phyloP scores from a whole-genome alignment of 2,888 invertebrate genomes.

The Galeruca laticollis region DNA sequence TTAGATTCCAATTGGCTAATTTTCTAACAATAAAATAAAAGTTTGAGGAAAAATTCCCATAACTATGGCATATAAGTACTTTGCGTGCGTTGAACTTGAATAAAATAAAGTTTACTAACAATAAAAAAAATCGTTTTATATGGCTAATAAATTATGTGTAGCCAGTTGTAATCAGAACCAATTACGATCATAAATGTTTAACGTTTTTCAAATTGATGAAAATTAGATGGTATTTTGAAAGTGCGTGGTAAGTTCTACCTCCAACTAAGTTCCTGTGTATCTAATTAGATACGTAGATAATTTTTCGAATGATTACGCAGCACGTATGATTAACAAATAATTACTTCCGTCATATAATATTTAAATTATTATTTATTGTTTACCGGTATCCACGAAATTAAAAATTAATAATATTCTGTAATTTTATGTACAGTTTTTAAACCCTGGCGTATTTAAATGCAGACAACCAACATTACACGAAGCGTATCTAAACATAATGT shows the following conservation, averaged over 20 bases:
- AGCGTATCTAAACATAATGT: no score
- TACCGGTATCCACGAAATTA: no score
- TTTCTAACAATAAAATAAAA: no score
- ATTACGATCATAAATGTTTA: conserved; percentile 32
- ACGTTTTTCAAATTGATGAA: conserved; percentile 33
- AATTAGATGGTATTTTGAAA: conserved; percentile 30
- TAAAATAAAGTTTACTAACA: conserved; percentile 1
- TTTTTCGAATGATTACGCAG: neutral
- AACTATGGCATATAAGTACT: neutral
- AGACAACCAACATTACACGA: no score
- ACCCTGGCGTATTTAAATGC: no score
- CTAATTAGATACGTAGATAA: conserved; percentile 8
- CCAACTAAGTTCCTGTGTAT: conserved; percentile 13
- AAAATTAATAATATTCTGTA: no score
- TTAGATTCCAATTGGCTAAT: no score
- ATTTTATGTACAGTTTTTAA: no score
- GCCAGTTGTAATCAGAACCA: conserved; percentile 26
- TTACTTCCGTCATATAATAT: conserved; percentile 4
- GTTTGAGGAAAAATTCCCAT: neutral
- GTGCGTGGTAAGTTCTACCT: conserved; percentile 8
- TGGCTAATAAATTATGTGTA: conserved; percentile 9
- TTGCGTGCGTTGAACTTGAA: conserved; percentile 1
- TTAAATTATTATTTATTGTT: neutral
- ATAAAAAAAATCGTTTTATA: conserved; percentile 5
- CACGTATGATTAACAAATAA: neutral